A percentile compares a stretch with the other conserved stretches of the same genome.
phyloP scores from a whole-genome alignment of 2,888 invertebrate species.

The Ceramica pisi region DNA sequence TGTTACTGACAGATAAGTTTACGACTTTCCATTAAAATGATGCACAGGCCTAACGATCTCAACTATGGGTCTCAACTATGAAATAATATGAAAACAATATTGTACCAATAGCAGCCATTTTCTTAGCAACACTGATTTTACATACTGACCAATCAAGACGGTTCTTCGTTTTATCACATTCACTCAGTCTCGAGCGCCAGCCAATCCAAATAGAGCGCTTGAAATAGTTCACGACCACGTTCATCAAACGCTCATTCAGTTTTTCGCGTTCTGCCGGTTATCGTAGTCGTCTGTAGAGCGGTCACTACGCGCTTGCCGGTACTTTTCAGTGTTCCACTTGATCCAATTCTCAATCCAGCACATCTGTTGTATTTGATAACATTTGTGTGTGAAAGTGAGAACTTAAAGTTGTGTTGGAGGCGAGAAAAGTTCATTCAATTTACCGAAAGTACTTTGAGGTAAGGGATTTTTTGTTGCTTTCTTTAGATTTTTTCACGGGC shows the following conservation, averaged over 20 bases:
- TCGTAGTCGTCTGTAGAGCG: conserved; percentile 82
- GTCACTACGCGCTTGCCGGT: conserved; percentile 85
- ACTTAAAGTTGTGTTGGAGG: conserved; percentile 75
- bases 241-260: conserved; percentile 73
- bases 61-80: neutral
- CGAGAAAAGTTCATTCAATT: conserved; percentile 77
- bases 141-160: conserved; percentile 38
- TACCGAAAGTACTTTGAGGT: conserved; percentile 84
- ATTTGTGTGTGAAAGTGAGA: conserved; percentile 82
- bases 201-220: conserved; percentile 37
- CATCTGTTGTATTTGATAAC: conserved; percentile 73
- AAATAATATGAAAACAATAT: neutral
- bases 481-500: conserved; percentile 69
- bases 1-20: too few species aligned
- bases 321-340: conserved; percentile 76
- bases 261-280: conserved; percentile 82
- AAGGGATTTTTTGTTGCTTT: conserved; percentile 72
- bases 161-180: conserved; percentile 22
- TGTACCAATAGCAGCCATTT: conserved; percentile 1
- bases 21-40: too few species aligned
- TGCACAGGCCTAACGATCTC: too few species aligned
- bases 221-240: conserved; percentile 32
- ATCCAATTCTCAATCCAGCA: conserved; percentile 66
- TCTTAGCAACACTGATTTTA: conserved; percentile 31
- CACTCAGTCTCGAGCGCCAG: conserved; percentile 20